A percentile compares a stretch with the other conserved stretches of the same genome.
Evolutionary conservation across 2,797 vertebrate species (phyloP).

Genomic region (Enteromius mattozi): DNA sequence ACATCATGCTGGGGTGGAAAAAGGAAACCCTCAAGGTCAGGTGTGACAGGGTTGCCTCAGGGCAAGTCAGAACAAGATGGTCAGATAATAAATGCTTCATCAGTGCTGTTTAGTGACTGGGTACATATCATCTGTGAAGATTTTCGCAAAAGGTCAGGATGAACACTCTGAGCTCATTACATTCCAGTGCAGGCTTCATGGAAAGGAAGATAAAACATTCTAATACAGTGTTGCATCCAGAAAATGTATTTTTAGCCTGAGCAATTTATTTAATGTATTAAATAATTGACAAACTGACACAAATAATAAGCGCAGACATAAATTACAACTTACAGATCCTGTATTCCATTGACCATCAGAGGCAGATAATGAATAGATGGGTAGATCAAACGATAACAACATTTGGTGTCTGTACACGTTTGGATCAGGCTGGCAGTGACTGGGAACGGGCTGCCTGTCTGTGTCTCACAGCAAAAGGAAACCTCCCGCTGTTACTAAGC

Average conservation of each 20-base stretch:
- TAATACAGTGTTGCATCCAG: neutral
- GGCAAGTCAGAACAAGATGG: constrained; percentile 6
- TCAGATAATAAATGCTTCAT: constrained; percentile 24
- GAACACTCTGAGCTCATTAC: neutral
- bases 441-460: constrained; percentile 26
- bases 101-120: neutral
- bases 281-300: neutral
- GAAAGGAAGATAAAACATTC: neutral
- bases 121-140: constrained; percentile 18
- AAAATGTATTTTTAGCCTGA: neutral
- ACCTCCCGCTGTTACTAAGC: constrained; percentile 43
- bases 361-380: neutral
- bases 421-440: constrained; percentile 18
- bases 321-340: constrained; percentile 2
- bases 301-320: neutral
- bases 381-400: constrained; percentile 14
- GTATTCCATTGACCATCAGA: neutral
- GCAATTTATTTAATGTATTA: neutral
- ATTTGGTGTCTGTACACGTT: constrained; percentile 39
- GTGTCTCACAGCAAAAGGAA: constrained; percentile 23
- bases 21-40: constrained; percentile 29
- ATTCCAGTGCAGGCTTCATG: neutral
- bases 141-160: neutral
- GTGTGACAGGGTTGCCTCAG: constrained; percentile 3
- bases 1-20: constrained; percentile 1